Conservation (phyloP, 2,888 invertebrate genomes). For the Fabriciana adippe region DNA sequence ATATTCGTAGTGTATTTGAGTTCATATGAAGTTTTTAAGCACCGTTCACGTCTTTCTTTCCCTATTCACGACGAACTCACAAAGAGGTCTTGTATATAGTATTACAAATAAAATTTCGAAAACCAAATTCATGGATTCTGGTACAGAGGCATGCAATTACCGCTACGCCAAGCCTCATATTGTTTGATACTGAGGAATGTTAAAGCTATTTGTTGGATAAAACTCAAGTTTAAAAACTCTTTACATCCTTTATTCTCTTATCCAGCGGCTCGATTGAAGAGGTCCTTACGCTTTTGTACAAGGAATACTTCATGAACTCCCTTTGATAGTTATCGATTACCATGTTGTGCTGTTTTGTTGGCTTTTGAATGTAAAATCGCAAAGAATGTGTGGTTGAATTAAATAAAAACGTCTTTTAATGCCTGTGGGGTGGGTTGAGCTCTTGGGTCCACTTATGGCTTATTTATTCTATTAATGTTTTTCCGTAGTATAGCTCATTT, state of each 20-base stretch:
- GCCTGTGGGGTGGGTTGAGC: not conserved
- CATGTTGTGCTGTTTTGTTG: not conserved
- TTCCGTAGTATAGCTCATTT: too few relatives aligned
- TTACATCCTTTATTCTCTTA: constrained; percentile 52
- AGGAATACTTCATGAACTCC: constrained; percentile 37
- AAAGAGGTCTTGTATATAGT: too few relatives aligned
- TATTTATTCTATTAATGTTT: constrained; percentile 5
- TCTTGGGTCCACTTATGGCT: not conserved
- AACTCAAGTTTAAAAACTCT: constrained; percentile 32
- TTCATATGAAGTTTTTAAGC: too few relatives aligned
- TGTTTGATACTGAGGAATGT: constrained; percentile 1
- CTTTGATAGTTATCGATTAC: constrained; percentile 41
- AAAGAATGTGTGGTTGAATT: constrained; percentile 5
- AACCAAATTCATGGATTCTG: too few relatives aligned
- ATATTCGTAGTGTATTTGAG: too few relatives aligned
- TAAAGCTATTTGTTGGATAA: constrained; percentile 15
- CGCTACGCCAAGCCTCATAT: not conserved
- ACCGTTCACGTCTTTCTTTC: too few relatives aligned
- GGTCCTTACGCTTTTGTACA: constrained; percentile 25
- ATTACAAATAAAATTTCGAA: too few relatives aligned
- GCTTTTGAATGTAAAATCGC: constrained; percentile 1
- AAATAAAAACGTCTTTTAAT: constrained; percentile 13
- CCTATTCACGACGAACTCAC: too few relatives aligned
- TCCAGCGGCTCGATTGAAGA: constrained; percentile 48
- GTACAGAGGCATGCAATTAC: too few relatives aligned